Percentiles rank a stretch among this genome's conserved stretches.
Conservation (phyloP, 2,888 invertebrate species). For the Apotomis turbidana region DNA sequence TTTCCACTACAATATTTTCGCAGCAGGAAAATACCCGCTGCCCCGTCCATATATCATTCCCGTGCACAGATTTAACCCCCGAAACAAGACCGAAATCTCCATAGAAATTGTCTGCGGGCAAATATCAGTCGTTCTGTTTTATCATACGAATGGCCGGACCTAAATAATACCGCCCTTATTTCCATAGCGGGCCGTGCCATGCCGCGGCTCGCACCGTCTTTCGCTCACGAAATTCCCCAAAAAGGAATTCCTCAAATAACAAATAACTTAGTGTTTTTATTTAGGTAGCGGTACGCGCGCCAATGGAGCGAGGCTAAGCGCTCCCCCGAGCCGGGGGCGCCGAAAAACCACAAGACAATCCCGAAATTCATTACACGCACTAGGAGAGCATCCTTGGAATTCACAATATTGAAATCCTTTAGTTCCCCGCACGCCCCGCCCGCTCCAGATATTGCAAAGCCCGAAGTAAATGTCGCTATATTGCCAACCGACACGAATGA, state of each 20-base stretch:
- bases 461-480: conserved; percentile 58
- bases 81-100: conserved; percentile 81
- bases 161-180: conserved; percentile 78
- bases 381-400: conserved; percentile 77
- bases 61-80: conserved; percentile 76
- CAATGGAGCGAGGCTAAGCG: conserved; percentile 66
- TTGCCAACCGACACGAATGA: conserved; percentile 67
- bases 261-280: conserved; percentile 50
- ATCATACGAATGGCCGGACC: conserved; percentile 80
- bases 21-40: conserved; percentile 60
- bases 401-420: conserved; percentile 81
- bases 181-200: conserved; percentile 68
- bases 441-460: conserved; percentile 63
- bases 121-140: conserved; percentile 79
- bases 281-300: conserved; percentile 50
- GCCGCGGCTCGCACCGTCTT: conserved; percentile 64
- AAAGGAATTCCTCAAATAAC: conserved; percentile 51
- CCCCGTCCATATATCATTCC: conserved; percentile 72
- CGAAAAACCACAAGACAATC: conserved; percentile 81
- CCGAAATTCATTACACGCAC: conserved; percentile 81
- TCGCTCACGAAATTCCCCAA: conserved; percentile 59
- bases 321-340: conserved; percentile 62
- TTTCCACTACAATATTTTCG: conserved; percentile 57
- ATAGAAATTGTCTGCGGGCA: conserved; percentile 80
- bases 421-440: conserved; percentile 49